A percentile compares a stretch with the other conserved stretches of the same genome.
Evolutionary conservation across 2,113 vertebrate genomes (phyloP).

Genomic region (Cyanoderma ruficeps): DNA sequence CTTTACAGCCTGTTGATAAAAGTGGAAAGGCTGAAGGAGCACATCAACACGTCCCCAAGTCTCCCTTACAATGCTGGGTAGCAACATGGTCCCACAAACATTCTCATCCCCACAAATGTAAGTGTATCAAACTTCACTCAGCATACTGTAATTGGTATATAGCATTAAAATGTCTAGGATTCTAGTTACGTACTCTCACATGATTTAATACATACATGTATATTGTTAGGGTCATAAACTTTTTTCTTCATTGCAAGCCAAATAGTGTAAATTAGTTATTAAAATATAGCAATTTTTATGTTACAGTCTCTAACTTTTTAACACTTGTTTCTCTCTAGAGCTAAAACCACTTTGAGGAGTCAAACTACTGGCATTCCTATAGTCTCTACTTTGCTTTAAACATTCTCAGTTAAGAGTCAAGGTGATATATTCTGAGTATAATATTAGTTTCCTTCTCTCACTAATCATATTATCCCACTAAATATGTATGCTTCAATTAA

Average conservation of each 20-base stretch:
- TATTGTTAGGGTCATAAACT: background rate
- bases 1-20: background rate
- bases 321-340: background rate
- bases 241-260: background rate
- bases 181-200: background rate
- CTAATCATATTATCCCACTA: background rate
- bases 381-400: background rate
- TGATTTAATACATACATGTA: background rate
- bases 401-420: background rate
- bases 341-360: background rate
- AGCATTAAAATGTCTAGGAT: background rate
- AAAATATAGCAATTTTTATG: background rate
- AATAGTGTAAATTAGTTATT: background rate
- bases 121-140: fast-evolving
- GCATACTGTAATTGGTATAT: background rate
- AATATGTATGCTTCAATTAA: background rate
- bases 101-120: background rate
- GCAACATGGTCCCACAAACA: too few relatives aligned
- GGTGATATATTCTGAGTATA: background rate
- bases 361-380: background rate
- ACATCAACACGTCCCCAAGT: background rate
- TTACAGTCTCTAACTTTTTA: background rate
- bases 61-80: background rate
- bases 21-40: background rate
- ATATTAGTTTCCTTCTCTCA: background rate